These are phyloP conservation scores for Drosophila sproati DNA, from an alignment of 1,140 invertebrate genomes.

Conservation along the genomic window DNA sequence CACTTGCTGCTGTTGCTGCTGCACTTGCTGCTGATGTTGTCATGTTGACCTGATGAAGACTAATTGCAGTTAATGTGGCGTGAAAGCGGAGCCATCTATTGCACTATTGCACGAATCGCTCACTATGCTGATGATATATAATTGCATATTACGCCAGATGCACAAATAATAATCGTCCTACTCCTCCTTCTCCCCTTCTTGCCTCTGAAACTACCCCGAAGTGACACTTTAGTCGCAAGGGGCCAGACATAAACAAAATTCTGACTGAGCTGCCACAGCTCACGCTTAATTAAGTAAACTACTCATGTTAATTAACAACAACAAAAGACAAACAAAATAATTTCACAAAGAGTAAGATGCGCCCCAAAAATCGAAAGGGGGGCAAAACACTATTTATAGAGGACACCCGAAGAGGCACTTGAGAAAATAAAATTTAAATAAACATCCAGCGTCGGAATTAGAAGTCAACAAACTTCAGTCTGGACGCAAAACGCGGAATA, in stretches of 20 bases:
- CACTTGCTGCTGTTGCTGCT: slow-evolving; percentile 30
- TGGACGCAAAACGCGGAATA: slow-evolving; percentile 19
- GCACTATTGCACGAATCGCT: slow-evolving; percentile 40
- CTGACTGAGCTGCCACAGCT: slow-evolving; percentile 32
- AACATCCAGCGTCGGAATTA: slow-evolving; percentile 40
- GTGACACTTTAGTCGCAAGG: slow-evolving; percentile 23
- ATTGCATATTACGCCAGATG: slow-evolving; percentile 17
- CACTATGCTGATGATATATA: slow-evolving; percentile 16
- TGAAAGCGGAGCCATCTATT: slow-evolving; percentile 66
- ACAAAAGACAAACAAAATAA: slow-evolving; percentile 67
- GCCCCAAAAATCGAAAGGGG: slow-evolving; percentile 23
- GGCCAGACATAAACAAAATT: slow-evolving; percentile 66
- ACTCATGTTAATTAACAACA: slow-evolving; percentile 76
- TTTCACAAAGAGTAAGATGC: slow-evolving; percentile 18
- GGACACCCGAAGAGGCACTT: slow-evolving; percentile 56
- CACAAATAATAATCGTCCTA: slow-evolving; percentile 17
- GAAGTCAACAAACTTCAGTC: slow-evolving; percentile 69
- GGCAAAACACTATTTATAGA: slow-evolving; percentile 61
- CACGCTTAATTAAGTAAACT: slow-evolving; percentile 79
- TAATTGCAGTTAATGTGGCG: slow-evolving; percentile 75
- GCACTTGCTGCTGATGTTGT: slow-evolving; percentile 48
- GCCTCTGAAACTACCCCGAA: slow-evolving; percentile 2
- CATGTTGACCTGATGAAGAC: slow-evolving; percentile 74
- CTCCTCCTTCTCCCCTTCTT: not conserved
- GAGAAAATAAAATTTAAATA: slow-evolving; percentile 61